These are phyloP conservation scores for Tiaroga cobitis DNA, from an alignment of 2,797 vertebrate genomes.

Conservation along the genomic window DNA sequence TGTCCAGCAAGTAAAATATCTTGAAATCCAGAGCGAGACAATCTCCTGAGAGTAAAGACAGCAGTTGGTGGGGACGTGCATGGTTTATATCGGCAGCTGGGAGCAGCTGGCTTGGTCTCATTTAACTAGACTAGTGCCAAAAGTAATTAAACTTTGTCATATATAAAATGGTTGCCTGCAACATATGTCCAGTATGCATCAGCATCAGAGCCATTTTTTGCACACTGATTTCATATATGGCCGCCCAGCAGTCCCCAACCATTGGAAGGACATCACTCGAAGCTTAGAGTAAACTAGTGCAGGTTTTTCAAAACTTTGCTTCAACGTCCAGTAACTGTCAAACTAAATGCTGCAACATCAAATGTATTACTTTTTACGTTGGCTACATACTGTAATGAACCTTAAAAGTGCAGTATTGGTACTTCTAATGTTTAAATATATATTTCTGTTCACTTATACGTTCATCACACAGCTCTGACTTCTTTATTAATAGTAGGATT, in stretches of 20 bases:
- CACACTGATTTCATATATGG: conserved; percentile 17
- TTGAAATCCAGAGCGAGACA: conserved; percentile 27
- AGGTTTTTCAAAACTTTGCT: neutral
- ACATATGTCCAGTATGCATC: conserved; percentile 47
- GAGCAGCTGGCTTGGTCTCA: conserved; percentile 48
- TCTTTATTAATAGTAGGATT: neutral
- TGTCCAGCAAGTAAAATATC: conserved; percentile 18
- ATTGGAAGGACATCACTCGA: neutral
- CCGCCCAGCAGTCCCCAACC: neutral
- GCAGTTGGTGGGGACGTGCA: conserved; percentile 48
- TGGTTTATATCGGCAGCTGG: conserved; percentile 31
- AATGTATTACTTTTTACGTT: neutral
- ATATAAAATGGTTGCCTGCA: conserved; percentile 38
- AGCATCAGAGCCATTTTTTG: conserved; percentile 27
- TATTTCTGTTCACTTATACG: neutral
- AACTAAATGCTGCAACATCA: neutral
- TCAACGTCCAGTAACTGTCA: neutral
- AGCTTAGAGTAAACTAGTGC: neutral
- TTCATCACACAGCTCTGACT: neutral
- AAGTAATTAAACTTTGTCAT: conserved; percentile 52
- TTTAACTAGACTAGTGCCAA: conserved; percentile 48
- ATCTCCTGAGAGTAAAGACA: conserved; percentile 35
- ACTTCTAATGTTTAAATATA: neutral
- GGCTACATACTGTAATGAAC: neutral
- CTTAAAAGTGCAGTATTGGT: neutral